phyloP scores from a whole-genome alignment of 2,113 vertebrate species.

The Dasypus novemcinctus region DNA sequence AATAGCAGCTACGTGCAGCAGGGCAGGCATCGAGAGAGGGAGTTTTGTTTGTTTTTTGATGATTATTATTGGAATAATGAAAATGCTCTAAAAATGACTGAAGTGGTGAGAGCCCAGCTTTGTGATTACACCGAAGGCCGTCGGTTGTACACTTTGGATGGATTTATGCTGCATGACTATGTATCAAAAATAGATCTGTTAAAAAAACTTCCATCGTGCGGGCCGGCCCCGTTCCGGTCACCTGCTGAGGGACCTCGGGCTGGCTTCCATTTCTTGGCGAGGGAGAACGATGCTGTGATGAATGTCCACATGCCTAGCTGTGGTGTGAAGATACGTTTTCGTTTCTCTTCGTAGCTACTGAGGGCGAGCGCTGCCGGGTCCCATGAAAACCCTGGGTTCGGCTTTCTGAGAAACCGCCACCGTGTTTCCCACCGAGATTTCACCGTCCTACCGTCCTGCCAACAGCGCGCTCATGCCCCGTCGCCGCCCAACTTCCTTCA shows the following conservation, averaged over 20 bases:
- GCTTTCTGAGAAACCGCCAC: not conserved
- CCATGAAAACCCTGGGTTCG: not conserved
- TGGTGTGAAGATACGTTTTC: not conserved
- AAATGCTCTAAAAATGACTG: too few relatives aligned
- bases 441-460: not conserved
- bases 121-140: too few relatives aligned
- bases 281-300: not conserved
- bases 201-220: too few relatives aligned
- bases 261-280: not conserved
- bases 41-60: too few relatives aligned
- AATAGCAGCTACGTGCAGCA: too few relatives aligned
- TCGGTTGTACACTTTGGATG: too few relatives aligned
- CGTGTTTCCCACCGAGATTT: not conserved
- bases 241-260: not conserved
- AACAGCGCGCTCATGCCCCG: accelerated
- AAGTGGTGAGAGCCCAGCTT: too few relatives aligned
- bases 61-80: too few relatives aligned
- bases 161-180: too few relatives aligned
- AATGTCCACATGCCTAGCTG: not conserved
- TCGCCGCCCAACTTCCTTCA: not conserved
- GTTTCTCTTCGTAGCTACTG: not conserved
- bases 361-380: not conserved
- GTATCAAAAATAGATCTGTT: too few relatives aligned
- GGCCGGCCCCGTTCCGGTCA: not conserved
- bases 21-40: too few relatives aligned